Evolutionary conservation across 2,113 vertebrate species (phyloP).

Genomic region (Chloropsis hardwickii): DNA sequence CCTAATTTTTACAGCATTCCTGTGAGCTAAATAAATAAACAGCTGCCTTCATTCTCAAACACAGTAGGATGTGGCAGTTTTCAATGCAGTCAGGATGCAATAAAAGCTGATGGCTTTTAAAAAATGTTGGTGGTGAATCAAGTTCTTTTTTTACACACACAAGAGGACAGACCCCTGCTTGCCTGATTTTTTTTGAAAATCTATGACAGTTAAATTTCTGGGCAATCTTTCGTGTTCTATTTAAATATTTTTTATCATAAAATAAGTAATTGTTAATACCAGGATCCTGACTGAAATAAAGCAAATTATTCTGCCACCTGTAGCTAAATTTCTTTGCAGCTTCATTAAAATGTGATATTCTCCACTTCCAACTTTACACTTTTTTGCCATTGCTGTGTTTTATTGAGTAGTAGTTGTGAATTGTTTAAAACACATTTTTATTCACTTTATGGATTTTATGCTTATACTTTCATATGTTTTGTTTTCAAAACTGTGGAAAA

Average conservation of each 20-base stretch:
- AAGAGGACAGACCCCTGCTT: not conserved
- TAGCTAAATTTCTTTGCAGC: not conserved
- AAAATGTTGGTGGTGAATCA: not conserved
- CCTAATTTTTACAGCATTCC: not conserved
- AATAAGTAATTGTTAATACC: not conserved
- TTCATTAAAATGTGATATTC: not conserved
- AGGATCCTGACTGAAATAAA: not conserved
- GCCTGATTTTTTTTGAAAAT: not conserved
- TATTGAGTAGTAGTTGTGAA: not conserved
- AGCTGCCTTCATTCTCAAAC: not conserved
- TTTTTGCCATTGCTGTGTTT: not conserved
- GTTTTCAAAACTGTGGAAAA: not conserved
- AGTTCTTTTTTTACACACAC: conserved; percentile 1
- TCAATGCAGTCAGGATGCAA: not conserved
- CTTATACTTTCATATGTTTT: not conserved
- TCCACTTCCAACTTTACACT: not conserved
- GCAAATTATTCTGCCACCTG: not conserved
- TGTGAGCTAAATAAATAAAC: not conserved
- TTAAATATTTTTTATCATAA: not conserved
- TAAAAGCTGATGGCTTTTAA: conserved; percentile 10
- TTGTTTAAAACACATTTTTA: not conserved
- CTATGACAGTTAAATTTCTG: not conserved
- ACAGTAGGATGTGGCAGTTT: not conserved
- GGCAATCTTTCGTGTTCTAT: not conserved
- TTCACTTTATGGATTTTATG: not conserved